Evolutionary conservation across 2,888 invertebrate species (phyloP), one percentile per base, ranked within the genome.

Genomic region (Idaea dimidiata): DNA sequence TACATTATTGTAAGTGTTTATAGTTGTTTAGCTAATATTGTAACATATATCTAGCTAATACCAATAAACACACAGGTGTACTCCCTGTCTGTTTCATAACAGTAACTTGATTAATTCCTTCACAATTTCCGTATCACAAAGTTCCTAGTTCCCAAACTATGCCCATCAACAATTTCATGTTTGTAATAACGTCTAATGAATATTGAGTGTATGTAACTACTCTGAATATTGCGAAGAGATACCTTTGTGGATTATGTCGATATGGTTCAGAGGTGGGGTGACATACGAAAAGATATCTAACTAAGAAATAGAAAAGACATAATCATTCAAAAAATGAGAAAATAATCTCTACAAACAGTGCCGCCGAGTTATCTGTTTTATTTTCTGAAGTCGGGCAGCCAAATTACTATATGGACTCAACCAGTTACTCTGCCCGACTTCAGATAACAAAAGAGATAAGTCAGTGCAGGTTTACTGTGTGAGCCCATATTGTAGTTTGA

Each of bases 101-200:
- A 62, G 66, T 61, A 59, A 63, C 73, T 72, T 69, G 71, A 75
- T 72, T 68, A 74, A 69, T 72, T 66, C 68, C 67, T 69, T 60
- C 54, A 68, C 75, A 73, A 78, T 77, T 76, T 73, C 72, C 59
- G 63, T 63, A 66, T 70, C 60, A 67, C 69, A 70, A 74, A 79
- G 73, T 78, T 78, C 59, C 60, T 61, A 77, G 76, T 80, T 78
- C 57, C 64, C 68, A 67, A 83, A 82, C 81, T 82, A 79, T 80
- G 74, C 74, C 72, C 72, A 76, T 76, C 74, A 77, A 78, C 74
- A 77, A 80, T 79, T 77, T 80, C 78, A 75, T 77, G 79, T 77
- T 78, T 75, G 72, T 79, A 77, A 80, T 81, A 79, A 72, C 69
- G 64, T 72, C 70, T 86, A 79, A 83, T 83, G 81, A 84, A 84